Percentiles rank a stretch among this genome's conserved stretches.
These are phyloP conservation scores for Varanus komodoensis DNA, from an alignment of 2,113 vertebrate genomes.

Conservation along the genomic window DNA sequence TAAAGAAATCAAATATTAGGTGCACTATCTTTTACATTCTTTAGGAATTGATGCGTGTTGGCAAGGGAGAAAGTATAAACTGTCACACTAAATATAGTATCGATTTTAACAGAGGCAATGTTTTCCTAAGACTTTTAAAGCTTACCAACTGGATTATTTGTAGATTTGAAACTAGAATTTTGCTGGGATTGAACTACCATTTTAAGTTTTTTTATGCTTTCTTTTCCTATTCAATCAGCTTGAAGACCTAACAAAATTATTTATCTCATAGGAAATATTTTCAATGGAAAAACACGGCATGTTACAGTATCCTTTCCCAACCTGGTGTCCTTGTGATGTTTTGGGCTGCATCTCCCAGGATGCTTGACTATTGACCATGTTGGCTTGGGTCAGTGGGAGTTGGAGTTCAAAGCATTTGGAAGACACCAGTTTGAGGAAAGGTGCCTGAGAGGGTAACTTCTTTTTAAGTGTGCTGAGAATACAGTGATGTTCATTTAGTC, in stretches of 20 bases:
- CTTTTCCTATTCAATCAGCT: constrained; percentile 20
- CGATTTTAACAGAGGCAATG: constrained; percentile 15
- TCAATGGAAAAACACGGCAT: neutral
- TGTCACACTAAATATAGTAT: neutral
- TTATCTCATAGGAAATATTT: neutral
- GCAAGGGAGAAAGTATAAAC: constrained; percentile 3
- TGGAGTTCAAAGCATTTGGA: too few species aligned
- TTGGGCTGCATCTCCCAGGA: too few species aligned
- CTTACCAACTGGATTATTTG: constrained; percentile 17
- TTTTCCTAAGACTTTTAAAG: neutral
- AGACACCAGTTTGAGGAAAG: too few species aligned
- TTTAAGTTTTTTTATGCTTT: neutral
- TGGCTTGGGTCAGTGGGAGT: too few species aligned
- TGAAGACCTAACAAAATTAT: constrained; percentile 31
- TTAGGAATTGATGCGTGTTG: neutral
- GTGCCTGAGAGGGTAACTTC: neutral
- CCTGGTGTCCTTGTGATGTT: too few species aligned
- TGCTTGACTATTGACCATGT: too few species aligned
- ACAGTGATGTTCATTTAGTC: too few species aligned
- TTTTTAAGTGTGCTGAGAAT: neutral
- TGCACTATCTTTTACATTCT: constrained; percentile 33
- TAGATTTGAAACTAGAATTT: constrained; percentile 13
- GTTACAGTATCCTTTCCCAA: neutral
- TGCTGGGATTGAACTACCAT: constrained; percentile 6
- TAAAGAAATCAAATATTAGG: constrained; percentile 31